Evolutionary conservation across 1,140 invertebrate genomes (phyloP), one percentile per base, ranked within the genome.

Genomic region (Alviniconcha marisindica): DNA sequence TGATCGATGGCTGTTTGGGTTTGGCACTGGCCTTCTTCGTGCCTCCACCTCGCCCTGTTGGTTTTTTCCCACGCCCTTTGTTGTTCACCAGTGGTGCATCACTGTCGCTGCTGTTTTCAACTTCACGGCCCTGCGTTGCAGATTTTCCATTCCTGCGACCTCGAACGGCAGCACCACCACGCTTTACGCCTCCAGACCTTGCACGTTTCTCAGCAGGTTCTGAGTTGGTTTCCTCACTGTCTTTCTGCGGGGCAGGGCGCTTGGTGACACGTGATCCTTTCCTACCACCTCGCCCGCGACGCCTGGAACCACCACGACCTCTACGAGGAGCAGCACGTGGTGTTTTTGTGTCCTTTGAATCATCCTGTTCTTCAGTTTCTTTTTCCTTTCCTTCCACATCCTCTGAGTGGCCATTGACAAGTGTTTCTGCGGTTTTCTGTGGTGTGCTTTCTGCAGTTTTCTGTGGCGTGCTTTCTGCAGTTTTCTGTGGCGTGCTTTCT

Each of bases 161-260:
- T 7, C 80, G 42, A 56, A 73, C 78, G 18, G 79, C 76, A 36
- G 82, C 85, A 38, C 81, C 60, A 66, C 69, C 79, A 48, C 42
- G 74, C 80, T 38, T 80, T 10, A 60, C 31, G 3, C 77, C 80
- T 21, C 66, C 80, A 12, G 83, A 85, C 48, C 81, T 83, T 40
- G 85, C 86, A n/a, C 83, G 83, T 60, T 85, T 85, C 14, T 81
- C 84, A 14, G 48, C 76, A 21, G 77, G 71, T 40, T 83, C 60
- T 15, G 73, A 42, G 18, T 82, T 74, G 33, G 63, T 14, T 18
- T 84, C 84, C 77, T 85, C 79, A 56, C 77, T 83, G 18, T 28
- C 80, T 15, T 48, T 51, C 38, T 83, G 74, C 24, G 84, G 81
- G 2, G 81, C 84, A 69, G 66, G 51, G 28, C 77, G 83, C 44